Conservation (phyloP, 23 tunicate species). For the Styela clava region DNA sequence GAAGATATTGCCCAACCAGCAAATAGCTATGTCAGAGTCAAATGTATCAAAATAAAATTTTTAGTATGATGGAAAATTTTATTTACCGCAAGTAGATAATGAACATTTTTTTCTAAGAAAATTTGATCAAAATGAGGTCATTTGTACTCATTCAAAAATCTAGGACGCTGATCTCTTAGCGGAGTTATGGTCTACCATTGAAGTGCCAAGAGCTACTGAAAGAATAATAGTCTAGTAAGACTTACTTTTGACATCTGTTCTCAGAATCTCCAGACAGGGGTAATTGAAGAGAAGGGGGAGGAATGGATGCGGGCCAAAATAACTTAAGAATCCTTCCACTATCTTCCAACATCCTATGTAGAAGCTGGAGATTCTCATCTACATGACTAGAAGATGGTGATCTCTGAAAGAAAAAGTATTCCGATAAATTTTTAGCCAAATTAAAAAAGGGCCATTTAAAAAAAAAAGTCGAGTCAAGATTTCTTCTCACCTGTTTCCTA, state of each 20-base stretch:
- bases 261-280: constrained; percentile 2
- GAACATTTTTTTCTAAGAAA: no score
- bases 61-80: no score
- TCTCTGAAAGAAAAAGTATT: not conserved
- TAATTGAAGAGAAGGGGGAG: constrained; percentile 9
- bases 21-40: no score
- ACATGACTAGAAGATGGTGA: constrained; percentile 9
- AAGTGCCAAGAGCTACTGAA: no score
- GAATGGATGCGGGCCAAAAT: constrained; percentile 68
- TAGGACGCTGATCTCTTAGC: no score
- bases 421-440: not conserved
- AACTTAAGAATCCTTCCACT: constrained; percentile 43
- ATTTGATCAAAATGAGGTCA: no score
- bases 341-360: constrained; percentile 40
- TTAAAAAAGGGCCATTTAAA: not conserved
- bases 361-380: constrained; percentile 3
- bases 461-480: not conserved
- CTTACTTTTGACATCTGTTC: not conserved
- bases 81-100: no score
- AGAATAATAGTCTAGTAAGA: no score
- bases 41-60: no score
- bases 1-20: no score
- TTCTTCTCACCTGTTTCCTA: not conserved
- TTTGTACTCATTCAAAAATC: no score
- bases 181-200: no score